A percentile compares a stretch with the other conserved stretches of the same genome.
Evolutionary conservation across 2,113 vertebrate genomes (phyloP).

Genomic region (Anguilla japonica): DNA sequence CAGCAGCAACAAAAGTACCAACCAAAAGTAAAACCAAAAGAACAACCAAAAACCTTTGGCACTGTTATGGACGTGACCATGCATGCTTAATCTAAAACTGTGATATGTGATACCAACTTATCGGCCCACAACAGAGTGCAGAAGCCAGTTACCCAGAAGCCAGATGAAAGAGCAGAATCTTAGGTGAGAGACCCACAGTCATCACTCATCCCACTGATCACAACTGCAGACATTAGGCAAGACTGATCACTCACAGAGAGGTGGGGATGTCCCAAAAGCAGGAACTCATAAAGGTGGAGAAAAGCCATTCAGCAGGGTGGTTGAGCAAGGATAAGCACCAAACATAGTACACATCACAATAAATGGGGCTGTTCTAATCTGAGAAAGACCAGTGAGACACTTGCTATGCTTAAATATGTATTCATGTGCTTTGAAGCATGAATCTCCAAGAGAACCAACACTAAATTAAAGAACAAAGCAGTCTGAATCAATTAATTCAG

Average conservation of each 20-base stretch:
- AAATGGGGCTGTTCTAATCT: background rate
- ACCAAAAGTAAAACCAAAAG: background rate
- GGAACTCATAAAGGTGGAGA: background rate
- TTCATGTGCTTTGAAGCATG: background rate
- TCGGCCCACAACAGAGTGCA: background rate
- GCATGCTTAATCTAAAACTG: slow-evolving; percentile 15
- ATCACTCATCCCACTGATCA: background rate
- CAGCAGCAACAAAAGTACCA: background rate
- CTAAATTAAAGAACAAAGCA: background rate
- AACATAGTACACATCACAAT: background rate
- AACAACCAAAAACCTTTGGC: slow-evolving; percentile 38
- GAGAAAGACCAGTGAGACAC: background rate
- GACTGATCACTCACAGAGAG: background rate
- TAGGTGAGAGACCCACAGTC: too few species aligned
- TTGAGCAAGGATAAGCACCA: background rate
- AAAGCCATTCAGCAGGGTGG: background rate
- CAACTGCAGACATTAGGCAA: background rate
- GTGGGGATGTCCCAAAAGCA: background rate
- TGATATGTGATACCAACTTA: slow-evolving; percentile 34
- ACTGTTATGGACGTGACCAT: slow-evolving; percentile 29
- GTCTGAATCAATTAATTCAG: background rate
- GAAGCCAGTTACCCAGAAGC: background rate
- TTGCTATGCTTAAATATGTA: background rate
- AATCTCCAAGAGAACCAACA: background rate
- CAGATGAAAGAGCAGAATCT: background rate